phyloP scores from a whole-genome alignment of 2,113 vertebrate species.

The Eretmochelys imbricata region DNA sequence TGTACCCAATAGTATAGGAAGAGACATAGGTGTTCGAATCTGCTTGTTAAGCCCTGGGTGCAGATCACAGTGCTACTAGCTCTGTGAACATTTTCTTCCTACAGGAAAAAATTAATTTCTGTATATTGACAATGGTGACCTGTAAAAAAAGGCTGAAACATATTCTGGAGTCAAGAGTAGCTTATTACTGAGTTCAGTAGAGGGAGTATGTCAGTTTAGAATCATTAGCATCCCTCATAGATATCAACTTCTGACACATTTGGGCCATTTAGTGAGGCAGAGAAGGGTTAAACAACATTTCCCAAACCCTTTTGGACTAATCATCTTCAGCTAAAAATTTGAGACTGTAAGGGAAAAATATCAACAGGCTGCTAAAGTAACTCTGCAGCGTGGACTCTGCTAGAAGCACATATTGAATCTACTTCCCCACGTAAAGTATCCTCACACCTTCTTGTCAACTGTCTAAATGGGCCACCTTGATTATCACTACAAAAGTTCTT shows the following conservation, averaged over 20 bases:
- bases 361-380: background rate
- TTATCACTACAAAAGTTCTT: no score
- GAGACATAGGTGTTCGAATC: no score
- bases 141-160: background rate
- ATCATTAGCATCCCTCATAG: background rate
- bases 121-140: background rate
- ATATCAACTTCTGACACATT: background rate
- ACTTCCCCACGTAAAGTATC: no score
- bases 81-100: background rate
- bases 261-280: background rate
- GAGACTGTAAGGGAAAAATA: slow-evolving; percentile 29
- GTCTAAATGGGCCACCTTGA: no score
- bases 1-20: no score
- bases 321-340: slow-evolving; percentile 34
- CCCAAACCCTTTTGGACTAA: background rate
- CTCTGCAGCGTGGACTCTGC: background rate
- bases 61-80: background rate
- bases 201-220: background rate
- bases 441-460: no score
- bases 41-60: background rate
- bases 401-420: background rate
- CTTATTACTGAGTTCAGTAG: background rate
- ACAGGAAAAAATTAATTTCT: background rate
- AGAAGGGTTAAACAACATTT: slow-evolving; percentile 37
- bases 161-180: background rate